Evolutionary conservation across 2,888 invertebrate genomes (phyloP).

Genomic region (Heterodera filipjevi): DNA sequence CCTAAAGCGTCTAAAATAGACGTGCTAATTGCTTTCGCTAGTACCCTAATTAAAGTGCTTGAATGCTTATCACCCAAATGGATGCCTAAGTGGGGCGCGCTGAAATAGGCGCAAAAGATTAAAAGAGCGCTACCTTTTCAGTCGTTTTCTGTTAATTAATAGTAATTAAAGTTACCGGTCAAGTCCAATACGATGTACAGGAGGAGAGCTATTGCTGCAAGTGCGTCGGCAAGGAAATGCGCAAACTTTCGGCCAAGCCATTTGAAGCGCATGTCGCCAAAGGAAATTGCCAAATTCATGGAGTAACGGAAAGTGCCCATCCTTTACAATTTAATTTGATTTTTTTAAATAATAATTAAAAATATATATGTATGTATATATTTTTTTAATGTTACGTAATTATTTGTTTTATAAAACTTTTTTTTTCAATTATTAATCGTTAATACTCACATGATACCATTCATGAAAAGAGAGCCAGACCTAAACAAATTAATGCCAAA

Average conservation of each 20-base stretch:
- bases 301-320: constrained; percentile 55
- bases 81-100: too few relatives aligned
- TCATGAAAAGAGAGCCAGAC: constrained; percentile 53
- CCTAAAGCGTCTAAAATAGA: too few relatives aligned
- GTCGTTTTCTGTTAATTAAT: too few relatives aligned
- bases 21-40: too few relatives aligned
- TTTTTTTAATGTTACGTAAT: neutral
- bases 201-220: constrained; percentile 45
- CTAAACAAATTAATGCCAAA: neutral
- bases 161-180: neutral
- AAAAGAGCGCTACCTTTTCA: too few relatives aligned
- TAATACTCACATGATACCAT: constrained; percentile 29
- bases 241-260: constrained; percentile 53
- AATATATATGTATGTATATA: too few relatives aligned
- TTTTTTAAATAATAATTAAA: neutral
- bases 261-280: constrained; percentile 47
- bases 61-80: too few relatives aligned
- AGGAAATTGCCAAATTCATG: constrained; percentile 50
- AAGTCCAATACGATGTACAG: constrained; percentile 37
- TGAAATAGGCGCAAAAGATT: too few relatives aligned
- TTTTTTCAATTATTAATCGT: neutral
- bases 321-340: constrained; percentile 36
- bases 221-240: constrained; percentile 47
- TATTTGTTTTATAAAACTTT: neutral
- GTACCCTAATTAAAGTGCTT: too few relatives aligned